A percentile compares a stretch with the other conserved stretches of the same genome.
These are phyloP conservation scores for Campoplex capitator DNA, from an alignment of 2,888 invertebrate genomes.

Conservation along the genomic window DNA sequence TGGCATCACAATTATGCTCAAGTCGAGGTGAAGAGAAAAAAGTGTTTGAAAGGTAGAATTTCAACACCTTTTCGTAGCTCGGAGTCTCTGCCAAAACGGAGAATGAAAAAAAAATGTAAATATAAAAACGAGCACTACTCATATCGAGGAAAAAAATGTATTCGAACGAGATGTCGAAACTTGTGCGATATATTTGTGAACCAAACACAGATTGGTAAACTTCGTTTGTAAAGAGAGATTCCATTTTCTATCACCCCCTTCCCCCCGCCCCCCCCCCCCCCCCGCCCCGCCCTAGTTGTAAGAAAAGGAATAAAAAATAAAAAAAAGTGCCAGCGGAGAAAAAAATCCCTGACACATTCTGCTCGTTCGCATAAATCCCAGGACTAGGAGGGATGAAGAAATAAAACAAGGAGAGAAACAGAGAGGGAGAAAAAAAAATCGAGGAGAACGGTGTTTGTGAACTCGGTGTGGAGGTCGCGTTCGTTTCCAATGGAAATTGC, in stretches of 20 bases:
- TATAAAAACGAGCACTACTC: background rate
- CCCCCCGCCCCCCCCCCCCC: too few species aligned
- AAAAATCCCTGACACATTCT: constrained; percentile 14
- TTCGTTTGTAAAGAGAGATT: constrained; percentile 28
- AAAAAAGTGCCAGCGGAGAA: background rate
- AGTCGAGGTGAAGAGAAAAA: background rate
- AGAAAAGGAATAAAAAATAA: constrained; percentile 5
- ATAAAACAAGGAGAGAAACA: constrained; percentile 8
- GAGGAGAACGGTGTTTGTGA: background rate
- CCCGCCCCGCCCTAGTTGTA: background rate
- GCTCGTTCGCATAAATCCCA: constrained; percentile 17
- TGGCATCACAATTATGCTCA: background rate
- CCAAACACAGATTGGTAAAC: constrained; percentile 17
- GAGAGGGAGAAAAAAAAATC: constrained; percentile 1
- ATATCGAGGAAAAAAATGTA: background rate
- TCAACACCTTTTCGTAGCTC: background rate
- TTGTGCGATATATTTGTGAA: constrained; percentile 26
- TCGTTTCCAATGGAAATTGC: constrained; percentile 57
- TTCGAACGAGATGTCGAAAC: background rate
- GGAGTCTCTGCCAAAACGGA: background rate
- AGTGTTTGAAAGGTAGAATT: background rate
- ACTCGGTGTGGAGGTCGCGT: constrained; percentile 29
- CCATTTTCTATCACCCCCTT: constrained; percentile 1
- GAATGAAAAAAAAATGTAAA: background rate
- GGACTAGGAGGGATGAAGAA: constrained; percentile 10